phyloP scores from a whole-genome alignment of 2,113 vertebrate species.

The Eleginops maclovinus region DNA sequence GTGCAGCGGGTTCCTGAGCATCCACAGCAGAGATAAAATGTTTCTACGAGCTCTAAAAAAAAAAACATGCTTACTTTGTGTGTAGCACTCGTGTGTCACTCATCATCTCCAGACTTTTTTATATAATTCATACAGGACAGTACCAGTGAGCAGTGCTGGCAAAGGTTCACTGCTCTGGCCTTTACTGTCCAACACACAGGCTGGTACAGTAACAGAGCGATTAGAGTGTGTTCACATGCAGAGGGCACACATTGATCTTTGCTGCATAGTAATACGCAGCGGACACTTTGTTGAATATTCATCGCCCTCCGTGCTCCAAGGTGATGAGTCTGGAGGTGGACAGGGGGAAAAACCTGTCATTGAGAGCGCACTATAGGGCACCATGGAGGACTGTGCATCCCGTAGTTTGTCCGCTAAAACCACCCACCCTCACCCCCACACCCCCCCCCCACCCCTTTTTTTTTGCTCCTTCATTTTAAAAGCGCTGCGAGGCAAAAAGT shows the following conservation, averaged over 20 bases:
- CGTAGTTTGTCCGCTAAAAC: neutral
- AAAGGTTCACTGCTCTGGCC: neutral
- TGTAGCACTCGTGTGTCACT: neutral
- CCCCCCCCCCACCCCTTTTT: neutral
- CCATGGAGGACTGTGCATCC: conserved; percentile 28
- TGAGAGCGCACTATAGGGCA: conserved; percentile 15
- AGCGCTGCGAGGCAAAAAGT: conserved; percentile 36
- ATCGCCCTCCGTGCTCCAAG: conserved; percentile 55
- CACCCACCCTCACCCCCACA: neutral
- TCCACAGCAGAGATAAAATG: neutral
- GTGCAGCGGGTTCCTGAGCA: neutral
- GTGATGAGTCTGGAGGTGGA: conserved; percentile 62
- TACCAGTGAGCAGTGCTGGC: neutral
- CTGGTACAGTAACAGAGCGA: conserved; percentile 52
- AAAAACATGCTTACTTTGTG: neutral
- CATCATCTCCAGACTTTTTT: too few species aligned
- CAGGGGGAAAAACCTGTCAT: conserved; percentile 21
- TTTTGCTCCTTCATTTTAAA: conserved; percentile 35
- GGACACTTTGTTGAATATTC: conserved; percentile 70
- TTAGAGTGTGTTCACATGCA: conserved; percentile 51
- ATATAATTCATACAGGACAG: neutral
- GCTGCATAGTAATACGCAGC: conserved; percentile 60
- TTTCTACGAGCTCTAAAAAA: neutral
- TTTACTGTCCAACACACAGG: neutral
- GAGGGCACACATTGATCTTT: conserved; percentile 65